Conservation (phyloP, 2,113 vertebrate species). For the Catharus fuscescens region DNA sequence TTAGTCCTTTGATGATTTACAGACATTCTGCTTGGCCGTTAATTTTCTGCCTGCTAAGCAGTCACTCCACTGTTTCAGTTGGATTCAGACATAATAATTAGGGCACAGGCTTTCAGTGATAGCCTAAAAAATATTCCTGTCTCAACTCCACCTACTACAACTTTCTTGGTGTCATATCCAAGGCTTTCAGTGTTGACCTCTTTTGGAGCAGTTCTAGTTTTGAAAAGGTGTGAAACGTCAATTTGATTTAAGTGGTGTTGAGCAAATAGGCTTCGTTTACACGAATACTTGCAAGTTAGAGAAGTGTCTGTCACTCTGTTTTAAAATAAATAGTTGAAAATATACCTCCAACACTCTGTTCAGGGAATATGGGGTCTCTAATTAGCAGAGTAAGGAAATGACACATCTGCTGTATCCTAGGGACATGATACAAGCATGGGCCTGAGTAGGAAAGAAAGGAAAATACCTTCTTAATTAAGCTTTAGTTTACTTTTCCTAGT, state of each 20-base stretch:
- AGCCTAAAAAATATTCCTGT: not conserved
- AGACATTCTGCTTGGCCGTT: not conserved
- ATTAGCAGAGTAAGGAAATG: conserved; percentile 65
- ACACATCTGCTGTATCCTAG: conserved; percentile 39
- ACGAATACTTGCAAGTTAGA: conserved; percentile 29
- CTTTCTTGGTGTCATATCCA: not conserved
- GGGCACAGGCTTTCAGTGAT: not conserved
- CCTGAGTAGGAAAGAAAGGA: conserved; percentile 9
- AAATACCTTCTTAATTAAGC: conserved; percentile 36
- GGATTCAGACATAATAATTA: not conserved
- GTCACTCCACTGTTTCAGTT: not conserved
- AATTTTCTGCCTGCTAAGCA: not conserved
- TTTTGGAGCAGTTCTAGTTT: conserved; percentile 5
- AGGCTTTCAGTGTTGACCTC: not conserved
- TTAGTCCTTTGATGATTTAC: not conserved
- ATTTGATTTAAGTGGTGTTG: conserved; percentile 11
- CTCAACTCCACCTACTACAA: not conserved
- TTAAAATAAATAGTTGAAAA: conserved; percentile 49
- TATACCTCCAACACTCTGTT: not conserved
- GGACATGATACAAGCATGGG: conserved; percentile 16
- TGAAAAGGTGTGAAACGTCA: conserved; percentile 59
- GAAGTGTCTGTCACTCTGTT: conserved; percentile 47
- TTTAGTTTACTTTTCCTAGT: conserved; percentile 41
- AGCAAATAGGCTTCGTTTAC: conserved; percentile 60
- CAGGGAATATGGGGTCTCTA: conserved; percentile 59